A percentile compares a stretch with the other conserved stretches of the same genome.
phyloP scores from a whole-genome alignment of 1,140 invertebrate species.

The Meloidogyne floridensis region DNA sequence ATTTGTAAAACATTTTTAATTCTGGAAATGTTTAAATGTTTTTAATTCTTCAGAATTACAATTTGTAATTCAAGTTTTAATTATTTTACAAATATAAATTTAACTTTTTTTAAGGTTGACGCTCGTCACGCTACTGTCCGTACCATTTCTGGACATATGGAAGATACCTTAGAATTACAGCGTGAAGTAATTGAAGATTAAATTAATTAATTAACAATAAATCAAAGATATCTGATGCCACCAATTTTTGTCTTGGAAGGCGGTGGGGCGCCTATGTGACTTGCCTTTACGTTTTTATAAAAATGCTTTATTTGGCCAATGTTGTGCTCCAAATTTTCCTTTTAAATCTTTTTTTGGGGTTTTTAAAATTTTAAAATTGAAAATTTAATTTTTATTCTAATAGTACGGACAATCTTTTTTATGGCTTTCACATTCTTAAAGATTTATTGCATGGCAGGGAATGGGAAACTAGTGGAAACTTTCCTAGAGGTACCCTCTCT shows the following conservation, averaged over 20 bases:
- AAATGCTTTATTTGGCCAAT: slow-evolving; percentile 69
- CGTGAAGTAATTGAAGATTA: slow-evolving; percentile 52
- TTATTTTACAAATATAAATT: neutral
- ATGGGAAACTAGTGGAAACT: slow-evolving; percentile 67
- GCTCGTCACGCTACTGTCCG: slow-evolving; percentile 62
- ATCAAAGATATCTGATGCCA: slow-evolving; percentile 64
- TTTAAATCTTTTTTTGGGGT: slow-evolving; percentile 68
- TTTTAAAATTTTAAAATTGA: neutral
- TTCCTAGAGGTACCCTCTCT: slow-evolving; percentile 64
- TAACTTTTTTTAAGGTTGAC: slow-evolving; percentile 37
- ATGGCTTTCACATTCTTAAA: slow-evolving; percentile 69
- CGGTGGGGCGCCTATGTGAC: slow-evolving; percentile 70
- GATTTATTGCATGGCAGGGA: slow-evolving; percentile 68
- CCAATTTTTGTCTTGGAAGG: slow-evolving; percentile 66
- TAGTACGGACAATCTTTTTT: slow-evolving; percentile 68
- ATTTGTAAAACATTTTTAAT: too few relatives aligned
- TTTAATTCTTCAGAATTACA: too few relatives aligned
- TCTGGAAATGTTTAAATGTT: too few relatives aligned
- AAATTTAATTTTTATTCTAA: slow-evolving; percentile 32
- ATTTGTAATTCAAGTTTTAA: too few relatives aligned
- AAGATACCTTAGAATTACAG: slow-evolving; percentile 64
- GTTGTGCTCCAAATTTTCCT: slow-evolving; percentile 70
- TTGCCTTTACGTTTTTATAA: slow-evolving; percentile 69
- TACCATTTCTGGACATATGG: slow-evolving; percentile 66
- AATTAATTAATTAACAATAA: too few relatives aligned